Percentiles rank a stretch among this genome's conserved stretches.
These are phyloP conservation scores for Crocodylus rhombifer DNA, from an alignment of 2,797 vertebrate species.

Conservation along the genomic window DNA sequence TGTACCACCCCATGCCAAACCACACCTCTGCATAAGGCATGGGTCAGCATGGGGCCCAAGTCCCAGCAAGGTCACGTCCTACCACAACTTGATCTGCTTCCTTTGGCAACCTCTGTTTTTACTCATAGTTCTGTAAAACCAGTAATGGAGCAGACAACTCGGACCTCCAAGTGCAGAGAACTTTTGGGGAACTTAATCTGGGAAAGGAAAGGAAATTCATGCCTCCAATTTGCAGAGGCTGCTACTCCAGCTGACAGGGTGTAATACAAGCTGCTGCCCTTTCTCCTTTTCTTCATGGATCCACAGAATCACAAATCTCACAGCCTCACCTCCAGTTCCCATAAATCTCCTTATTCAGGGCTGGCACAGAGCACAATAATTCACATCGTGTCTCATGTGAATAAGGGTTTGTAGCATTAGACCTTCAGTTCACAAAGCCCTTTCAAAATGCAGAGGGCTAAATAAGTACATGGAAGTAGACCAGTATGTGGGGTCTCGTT, in stretches of 20 bases:
- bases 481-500: background rate
- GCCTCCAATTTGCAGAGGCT: background rate
- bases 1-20: no score
- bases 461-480: background rate
- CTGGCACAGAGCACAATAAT: background rate
- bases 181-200: background rate
- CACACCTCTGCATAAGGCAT: no score
- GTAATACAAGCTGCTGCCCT: background rate
- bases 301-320: fast-evolving
- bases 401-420: background rate
- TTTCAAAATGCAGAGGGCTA: background rate
- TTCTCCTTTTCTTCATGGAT: background rate
- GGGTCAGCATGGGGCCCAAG: no score
- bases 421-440: background rate
- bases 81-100: no score
- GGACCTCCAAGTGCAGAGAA: background rate
- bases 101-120: no score
- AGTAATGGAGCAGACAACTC: background rate
- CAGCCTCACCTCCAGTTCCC: background rate
- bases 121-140: background rate
- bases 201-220: background rate
- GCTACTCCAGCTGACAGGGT: no score
- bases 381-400: background rate
- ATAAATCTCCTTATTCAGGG: background rate
- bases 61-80: no score